Base-by-base conservation (phyloP, 2,888 invertebrate genomes). In the Phymatocera aterrima region DNA sequence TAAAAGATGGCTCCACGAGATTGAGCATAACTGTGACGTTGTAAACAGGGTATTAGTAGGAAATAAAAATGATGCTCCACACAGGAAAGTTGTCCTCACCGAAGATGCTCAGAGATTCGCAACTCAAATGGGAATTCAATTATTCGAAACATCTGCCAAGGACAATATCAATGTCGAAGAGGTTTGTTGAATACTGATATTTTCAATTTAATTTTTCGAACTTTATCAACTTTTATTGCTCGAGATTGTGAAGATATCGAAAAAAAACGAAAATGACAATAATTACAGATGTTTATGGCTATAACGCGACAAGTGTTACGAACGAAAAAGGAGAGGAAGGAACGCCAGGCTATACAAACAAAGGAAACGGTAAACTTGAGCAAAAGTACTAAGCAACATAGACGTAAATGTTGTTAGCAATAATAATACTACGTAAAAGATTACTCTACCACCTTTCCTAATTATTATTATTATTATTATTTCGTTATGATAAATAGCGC, bases 111-210 rank as follows among this genome's bases (percentile, higher is more conserved):
- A 97, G 92, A 94, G 97, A 88, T 99, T 99, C 92, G 99, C 99
- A 80, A 96, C 96, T 90, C 98, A 99, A 92, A 99, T 99, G 98
- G 96, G 96, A 86, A 99, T 99, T 90, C 96, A 97, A 85, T 92
- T 99, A 84, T 99, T 98, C 91, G 99, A 99, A 92, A 99, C 99
- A 82, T 98, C 98, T 89, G 99, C 99, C 90, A 99, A 99, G 93
- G 98, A 99, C 91, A 99, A 99, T 92, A 95, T 97, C 87, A 99
- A 99, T 92, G 99, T 99, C 78, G 99, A 99, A 92, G 98, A 99
- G 93, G 99, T 98, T 95, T 94, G 95, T 91, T 94, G 89, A 93
- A 94, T 83, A 94, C 95, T 86, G 95, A 95, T 79, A 92, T 93
- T 40, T 37, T 64, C 5, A 15, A 21, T 43, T 8, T 3, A 18